A percentile compares a stretch with the other conserved stretches of the same genome.
Evolutionary conservation across 2,888 invertebrate genomes (phyloP).

Genomic region (Thysanoteuthis rhombus): DNA sequence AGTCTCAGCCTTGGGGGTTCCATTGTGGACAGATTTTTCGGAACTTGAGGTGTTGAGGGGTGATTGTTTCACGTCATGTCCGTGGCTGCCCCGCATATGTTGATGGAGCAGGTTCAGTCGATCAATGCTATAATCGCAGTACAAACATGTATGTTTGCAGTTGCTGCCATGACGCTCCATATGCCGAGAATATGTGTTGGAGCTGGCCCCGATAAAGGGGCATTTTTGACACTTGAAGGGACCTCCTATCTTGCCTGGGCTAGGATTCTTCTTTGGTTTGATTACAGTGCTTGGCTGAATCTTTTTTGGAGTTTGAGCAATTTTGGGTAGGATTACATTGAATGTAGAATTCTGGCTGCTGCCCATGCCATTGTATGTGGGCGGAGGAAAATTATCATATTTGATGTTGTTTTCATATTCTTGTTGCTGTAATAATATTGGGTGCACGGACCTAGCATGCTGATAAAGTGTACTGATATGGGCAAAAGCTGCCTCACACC

Average conservation of each 20-base stretch:
- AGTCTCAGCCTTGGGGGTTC: not conserved
- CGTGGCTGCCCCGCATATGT: conserved; percentile 61
- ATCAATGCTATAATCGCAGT: conserved; percentile 64
- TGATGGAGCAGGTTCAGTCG: conserved; percentile 58
- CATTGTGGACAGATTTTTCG: not conserved
- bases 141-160: conserved; percentile 56
- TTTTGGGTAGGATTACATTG: conserved; percentile 23
- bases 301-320: conserved; percentile 29
- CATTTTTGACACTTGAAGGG: conserved; percentile 59
- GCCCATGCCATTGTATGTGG: not conserved
- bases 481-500: conserved; percentile 58
- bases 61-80: conserved; percentile 35
- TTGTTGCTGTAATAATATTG: conserved; percentile 53
- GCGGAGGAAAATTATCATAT: not conserved
- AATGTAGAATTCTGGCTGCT: conserved; percentile 19
- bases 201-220: conserved; percentile 54
- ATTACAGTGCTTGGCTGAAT: conserved; percentile 32
- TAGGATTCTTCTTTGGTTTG: conserved; percentile 50
- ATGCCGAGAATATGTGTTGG: conserved; percentile 55
- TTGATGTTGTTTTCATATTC: conserved; percentile 47
- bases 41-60: conserved; percentile 14
- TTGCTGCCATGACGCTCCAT: conserved; percentile 59
- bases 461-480: conserved; percentile 58
- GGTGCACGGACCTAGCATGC: conserved; percentile 57
- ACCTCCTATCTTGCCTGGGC: conserved; percentile 48